phyloP scores from a whole-genome alignment of 2,797 vertebrate species.

The Fistularia tabacaria region DNA sequence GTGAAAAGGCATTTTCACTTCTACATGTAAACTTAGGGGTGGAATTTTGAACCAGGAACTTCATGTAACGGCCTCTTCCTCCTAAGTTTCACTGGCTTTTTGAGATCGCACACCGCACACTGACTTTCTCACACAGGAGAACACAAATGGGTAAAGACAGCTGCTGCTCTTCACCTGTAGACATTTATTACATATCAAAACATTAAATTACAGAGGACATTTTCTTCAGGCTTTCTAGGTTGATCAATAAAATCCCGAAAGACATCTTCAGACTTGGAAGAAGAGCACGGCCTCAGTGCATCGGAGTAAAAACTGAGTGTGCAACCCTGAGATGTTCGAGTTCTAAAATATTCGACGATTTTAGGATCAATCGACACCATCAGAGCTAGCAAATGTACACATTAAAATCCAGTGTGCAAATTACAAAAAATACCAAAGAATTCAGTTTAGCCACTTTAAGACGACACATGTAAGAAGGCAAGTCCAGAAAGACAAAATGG shows the following conservation, averaged over 20 bases:
- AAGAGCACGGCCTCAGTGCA: conserved; percentile 13
- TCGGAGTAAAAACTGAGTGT: conserved; percentile 31
- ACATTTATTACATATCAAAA: conserved; percentile 63
- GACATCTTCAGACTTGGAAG: conserved; percentile 3
- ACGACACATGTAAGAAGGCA: neutral
- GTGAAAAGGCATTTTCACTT: too few relatives aligned
- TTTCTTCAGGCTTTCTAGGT: neutral
- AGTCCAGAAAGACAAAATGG: neutral
- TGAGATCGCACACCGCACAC: too few relatives aligned
- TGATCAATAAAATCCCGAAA: conserved; percentile 10
- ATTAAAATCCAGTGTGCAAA: conserved; percentile 44
- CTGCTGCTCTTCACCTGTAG: conserved; percentile 2
- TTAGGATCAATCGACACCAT: neutral
- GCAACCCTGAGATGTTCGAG: conserved; percentile 1
- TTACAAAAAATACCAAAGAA: conserved; percentile 15
- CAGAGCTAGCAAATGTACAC: conserved; percentile 3
- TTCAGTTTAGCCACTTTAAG: neutral
- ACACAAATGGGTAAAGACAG: neutral
- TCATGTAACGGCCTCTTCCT: too few relatives aligned
- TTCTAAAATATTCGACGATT: conserved; percentile 7
- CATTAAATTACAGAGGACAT: conserved; percentile 34
- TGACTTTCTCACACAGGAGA: neutral
- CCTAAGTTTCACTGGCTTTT: too few relatives aligned
- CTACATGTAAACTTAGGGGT: too few relatives aligned
- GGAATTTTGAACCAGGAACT: too few relatives aligned